These are phyloP conservation scores for Pammene fasciana DNA, from an alignment of 2,888 invertebrate species.

Conservation along the genomic window DNA sequence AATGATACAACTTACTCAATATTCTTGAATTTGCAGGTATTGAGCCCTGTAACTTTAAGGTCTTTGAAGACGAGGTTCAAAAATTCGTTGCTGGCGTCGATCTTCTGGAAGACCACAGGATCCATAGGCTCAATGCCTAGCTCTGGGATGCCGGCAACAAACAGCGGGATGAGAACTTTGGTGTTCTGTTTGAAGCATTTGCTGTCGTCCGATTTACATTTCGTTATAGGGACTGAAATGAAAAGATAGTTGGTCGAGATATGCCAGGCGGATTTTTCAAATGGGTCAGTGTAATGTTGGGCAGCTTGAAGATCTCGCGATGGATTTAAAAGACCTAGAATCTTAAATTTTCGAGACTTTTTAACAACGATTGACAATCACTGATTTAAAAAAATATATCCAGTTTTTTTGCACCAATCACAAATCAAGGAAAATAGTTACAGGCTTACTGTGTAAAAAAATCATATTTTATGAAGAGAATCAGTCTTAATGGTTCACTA, in stretches of 20 bases:
- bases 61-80: slow-evolving; percentile 56
- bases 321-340: too few relatives aligned
- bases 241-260: not conserved
- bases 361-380: too few relatives aligned
- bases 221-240: slow-evolving; percentile 55
- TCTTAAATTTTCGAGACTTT: too few relatives aligned
- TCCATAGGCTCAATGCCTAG: slow-evolving; percentile 54
- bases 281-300: too few relatives aligned
- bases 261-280: not conserved
- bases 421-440: too few relatives aligned
- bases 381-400: too few relatives aligned
- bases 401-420: too few relatives aligned
- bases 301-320: too few relatives aligned
- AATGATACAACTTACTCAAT: slow-evolving; percentile 55
- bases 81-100: slow-evolving; percentile 54
- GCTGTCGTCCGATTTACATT: slow-evolving; percentile 59
- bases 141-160: slow-evolving; percentile 54
- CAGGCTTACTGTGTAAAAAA: too few relatives aligned
- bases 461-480: too few relatives aligned
- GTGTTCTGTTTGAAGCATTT: slow-evolving; percentile 59
- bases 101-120: slow-evolving; percentile 52
- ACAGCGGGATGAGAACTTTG: slow-evolving; percentile 47
- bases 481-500: too few relatives aligned
- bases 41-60: slow-evolving; percentile 55
- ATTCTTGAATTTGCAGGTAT: slow-evolving; percentile 54